phyloP scores from a whole-genome alignment of 1,140 invertebrate species.

The Papilio aristodemus region DNA sequence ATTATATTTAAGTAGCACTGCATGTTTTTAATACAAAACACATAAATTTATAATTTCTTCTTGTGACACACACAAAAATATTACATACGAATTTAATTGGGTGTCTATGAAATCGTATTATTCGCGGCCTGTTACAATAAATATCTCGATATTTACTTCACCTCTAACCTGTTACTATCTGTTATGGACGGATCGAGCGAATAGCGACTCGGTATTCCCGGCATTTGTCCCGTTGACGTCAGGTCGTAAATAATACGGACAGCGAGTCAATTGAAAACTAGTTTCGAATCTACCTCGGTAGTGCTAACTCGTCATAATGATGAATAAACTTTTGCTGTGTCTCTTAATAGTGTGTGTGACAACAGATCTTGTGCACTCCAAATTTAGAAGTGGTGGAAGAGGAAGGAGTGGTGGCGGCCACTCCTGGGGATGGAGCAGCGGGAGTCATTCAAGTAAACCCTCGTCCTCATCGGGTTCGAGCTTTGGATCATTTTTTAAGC shows the following conservation, averaged over 20 bases:
- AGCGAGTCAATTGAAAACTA: conserved; percentile 26
- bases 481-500: conserved; percentile 30
- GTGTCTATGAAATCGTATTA: background rate
- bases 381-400: conserved; percentile 34
- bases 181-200: conserved; percentile 26
- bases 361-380: conserved; percentile 36
- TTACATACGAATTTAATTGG: no score
- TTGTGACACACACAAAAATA: no score
- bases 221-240: conserved; percentile 40
- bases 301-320: conserved; percentile 40
- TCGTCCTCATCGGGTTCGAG: conserved; percentile 39
- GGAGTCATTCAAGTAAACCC: conserved; percentile 33
- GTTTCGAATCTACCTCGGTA: conserved; percentile 30
- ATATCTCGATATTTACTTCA: conserved; percentile 34
- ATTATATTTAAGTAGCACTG: conserved; percentile 1
- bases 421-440: conserved; percentile 9
- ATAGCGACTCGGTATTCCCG: conserved; percentile 35
- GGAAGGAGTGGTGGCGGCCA: conserved; percentile 31
- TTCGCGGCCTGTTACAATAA: no score
- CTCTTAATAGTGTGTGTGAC: conserved; percentile 44
- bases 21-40: no score
- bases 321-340: conserved; percentile 49
- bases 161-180: conserved; percentile 34
- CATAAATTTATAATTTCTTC: no score
- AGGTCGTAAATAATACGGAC: background rate